Evolutionary conservation across 2,113 vertebrate species (phyloP).

Genomic region (Manacus vitellinus): DNA sequence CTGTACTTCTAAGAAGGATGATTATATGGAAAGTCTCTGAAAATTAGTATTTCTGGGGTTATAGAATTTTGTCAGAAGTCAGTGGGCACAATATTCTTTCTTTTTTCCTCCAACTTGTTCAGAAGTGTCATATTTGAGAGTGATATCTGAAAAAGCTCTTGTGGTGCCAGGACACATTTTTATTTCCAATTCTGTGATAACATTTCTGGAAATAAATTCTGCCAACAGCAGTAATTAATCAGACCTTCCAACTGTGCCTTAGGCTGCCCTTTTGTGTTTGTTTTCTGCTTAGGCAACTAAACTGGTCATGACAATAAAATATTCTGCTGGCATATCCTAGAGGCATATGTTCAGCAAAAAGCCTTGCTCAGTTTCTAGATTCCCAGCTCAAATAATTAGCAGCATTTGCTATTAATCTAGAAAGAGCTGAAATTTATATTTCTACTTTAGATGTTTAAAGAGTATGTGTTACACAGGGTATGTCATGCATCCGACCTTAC

Average conservation of each 20-base stretch:
- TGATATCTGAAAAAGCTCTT: background rate
- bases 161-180: background rate
- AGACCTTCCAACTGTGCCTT: conserved; percentile 9
- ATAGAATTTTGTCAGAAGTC: background rate
- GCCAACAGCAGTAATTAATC: conserved; percentile 17
- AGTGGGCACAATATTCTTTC: background rate
- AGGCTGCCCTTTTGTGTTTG: background rate
- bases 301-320: conserved; percentile 23
- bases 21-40: background rate
- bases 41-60: background rate
- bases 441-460: background rate
- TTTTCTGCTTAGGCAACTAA: conserved; percentile 36
- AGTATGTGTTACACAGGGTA: background rate
- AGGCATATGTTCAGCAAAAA: background rate
- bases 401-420: background rate
- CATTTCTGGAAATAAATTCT: conserved; percentile 28
- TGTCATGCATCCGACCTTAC: background rate
- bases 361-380: background rate
- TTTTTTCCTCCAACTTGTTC: background rate
- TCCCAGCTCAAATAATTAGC: background rate
- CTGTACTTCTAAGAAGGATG: background rate
- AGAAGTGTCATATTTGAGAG: background rate
- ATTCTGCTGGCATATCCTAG: background rate
- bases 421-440: background rate
- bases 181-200: conserved; percentile 11